Conservation (phyloP, 1,140 invertebrate genomes). For the Rhopalosiphum padi region DNA sequence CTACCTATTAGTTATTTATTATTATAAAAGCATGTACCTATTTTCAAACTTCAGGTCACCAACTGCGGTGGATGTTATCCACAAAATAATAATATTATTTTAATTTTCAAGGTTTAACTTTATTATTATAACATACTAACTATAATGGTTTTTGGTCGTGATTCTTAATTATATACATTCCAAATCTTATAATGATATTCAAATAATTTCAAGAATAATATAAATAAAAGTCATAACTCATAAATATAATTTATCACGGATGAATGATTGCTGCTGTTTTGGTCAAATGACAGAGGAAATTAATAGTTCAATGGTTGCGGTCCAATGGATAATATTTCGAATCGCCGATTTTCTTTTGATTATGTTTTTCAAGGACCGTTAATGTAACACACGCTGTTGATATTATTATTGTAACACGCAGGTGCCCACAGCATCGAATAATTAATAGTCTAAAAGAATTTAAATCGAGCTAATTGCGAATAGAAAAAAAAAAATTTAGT, state of each 20-base stretch:
- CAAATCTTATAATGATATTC: neutral
- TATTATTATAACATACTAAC: conserved; percentile 6
- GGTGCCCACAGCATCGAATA: neutral
- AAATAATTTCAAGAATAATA: neutral
- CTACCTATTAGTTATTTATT: neutral
- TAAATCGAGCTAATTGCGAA: neutral
- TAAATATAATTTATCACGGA: neutral
- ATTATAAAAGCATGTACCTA: neutral
- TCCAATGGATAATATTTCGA: neutral
- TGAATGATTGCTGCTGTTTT: neutral
- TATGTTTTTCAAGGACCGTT: neutral
- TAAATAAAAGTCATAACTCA: neutral
- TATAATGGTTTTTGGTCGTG: conserved; percentile 1
- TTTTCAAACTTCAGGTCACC: neutral
- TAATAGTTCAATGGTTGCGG: neutral
- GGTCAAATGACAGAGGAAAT: neutral
- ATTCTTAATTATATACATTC: neutral
- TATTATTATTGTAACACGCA: neutral
- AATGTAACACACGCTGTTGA: neutral
- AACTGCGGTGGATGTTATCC: neutral
- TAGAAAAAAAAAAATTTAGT: neutral
- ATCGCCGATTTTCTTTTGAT: neutral
- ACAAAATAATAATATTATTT: neutral
- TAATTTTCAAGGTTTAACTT: neutral
- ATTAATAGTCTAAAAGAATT: neutral